phyloP scores from a whole-genome alignment of 2,888 invertebrate species.

The Blastobasis lacticolella region DNA sequence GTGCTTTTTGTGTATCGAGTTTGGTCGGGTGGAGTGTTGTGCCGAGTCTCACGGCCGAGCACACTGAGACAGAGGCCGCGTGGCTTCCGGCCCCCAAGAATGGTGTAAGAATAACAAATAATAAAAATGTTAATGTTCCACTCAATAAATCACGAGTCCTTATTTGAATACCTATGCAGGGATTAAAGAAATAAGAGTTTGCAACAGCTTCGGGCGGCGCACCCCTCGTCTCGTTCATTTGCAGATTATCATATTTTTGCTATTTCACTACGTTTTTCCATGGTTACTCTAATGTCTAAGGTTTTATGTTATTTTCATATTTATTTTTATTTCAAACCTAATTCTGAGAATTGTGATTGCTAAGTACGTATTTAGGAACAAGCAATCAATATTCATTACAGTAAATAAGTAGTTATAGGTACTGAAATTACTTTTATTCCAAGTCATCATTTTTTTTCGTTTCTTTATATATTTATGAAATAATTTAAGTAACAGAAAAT shows the following conservation, averaged over 20 bases:
- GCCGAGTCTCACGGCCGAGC: slow-evolving; percentile 66
- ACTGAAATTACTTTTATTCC: too few species aligned
- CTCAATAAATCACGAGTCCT: slow-evolving; percentile 74
- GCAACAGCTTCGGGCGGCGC: slow-evolving; percentile 28
- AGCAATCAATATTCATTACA: too few species aligned
- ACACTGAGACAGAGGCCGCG: slow-evolving; percentile 69
- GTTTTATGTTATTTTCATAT: too few species aligned
- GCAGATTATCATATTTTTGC: slow-evolving; percentile 47
- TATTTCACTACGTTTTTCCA: slow-evolving; percentile 22
- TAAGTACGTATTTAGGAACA: too few species aligned
- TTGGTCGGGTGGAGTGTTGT: slow-evolving; percentile 44
- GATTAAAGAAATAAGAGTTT: slow-evolving; percentile 65
- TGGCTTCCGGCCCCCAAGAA: slow-evolving; percentile 69
- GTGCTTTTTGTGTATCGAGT: slow-evolving; percentile 40
- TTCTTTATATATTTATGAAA: too few species aligned
- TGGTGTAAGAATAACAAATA: slow-evolving; percentile 75
- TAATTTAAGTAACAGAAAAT: too few species aligned
- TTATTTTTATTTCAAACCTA: too few species aligned
- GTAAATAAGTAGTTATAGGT: too few species aligned
- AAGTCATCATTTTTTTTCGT: too few species aligned
- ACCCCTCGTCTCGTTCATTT: slow-evolving; percentile 34
- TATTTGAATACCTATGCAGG: slow-evolving; percentile 70
- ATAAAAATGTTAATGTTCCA: slow-evolving; percentile 76
- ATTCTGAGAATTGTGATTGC: too few species aligned
- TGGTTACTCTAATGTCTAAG: too few species aligned